phyloP scores from a whole-genome alignment of 1,140 invertebrate species.

The Chlorops oryzae region DNA sequence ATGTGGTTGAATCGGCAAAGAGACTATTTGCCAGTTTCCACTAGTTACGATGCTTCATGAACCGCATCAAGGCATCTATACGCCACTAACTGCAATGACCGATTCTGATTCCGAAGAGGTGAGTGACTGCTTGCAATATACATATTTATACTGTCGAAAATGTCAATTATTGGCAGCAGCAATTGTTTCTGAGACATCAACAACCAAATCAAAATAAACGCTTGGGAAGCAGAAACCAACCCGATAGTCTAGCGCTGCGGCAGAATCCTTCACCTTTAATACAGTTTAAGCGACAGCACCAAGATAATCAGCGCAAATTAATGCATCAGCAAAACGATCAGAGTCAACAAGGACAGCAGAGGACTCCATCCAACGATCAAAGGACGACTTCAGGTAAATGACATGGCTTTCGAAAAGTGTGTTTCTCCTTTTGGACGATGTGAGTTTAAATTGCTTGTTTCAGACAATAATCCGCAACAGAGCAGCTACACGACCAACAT shows the following conservation, averaged over 20 bases:
- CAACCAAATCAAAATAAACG: conserved; percentile 14
- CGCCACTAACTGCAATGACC: conserved; percentile 62
- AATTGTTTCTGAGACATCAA: conserved; percentile 16
- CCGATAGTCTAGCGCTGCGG: conserved; percentile 14
- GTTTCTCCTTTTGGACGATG: too few relatives aligned
- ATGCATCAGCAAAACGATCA: conserved; percentile 26
- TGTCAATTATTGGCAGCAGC: conserved; percentile 21
- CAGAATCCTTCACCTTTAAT: conserved; percentile 1
- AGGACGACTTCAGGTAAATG: too few relatives aligned
- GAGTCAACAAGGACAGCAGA: background rate
- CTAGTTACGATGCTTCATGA: conserved; percentile 45
- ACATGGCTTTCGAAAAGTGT: too few relatives aligned
- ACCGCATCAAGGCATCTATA: conserved; percentile 56
- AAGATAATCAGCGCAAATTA: conserved; percentile 27
- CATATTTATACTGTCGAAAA: too few relatives aligned
- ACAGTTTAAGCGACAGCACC: conserved; percentile 1
- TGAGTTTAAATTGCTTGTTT: too few relatives aligned
- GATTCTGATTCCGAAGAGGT: conserved; percentile 71
- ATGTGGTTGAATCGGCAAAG: conserved; percentile 12
- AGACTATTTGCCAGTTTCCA: conserved; percentile 13
- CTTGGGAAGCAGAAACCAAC: conserved; percentile 14
- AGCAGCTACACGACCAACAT: conserved; percentile 38
- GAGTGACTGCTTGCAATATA: conserved; percentile 45
- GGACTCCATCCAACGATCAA: background rate
- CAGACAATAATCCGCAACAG: conserved; percentile 1